phyloP scores from a whole-genome alignment of 2,113 vertebrate genomes.

The Neotragus moschatus region DNA sequence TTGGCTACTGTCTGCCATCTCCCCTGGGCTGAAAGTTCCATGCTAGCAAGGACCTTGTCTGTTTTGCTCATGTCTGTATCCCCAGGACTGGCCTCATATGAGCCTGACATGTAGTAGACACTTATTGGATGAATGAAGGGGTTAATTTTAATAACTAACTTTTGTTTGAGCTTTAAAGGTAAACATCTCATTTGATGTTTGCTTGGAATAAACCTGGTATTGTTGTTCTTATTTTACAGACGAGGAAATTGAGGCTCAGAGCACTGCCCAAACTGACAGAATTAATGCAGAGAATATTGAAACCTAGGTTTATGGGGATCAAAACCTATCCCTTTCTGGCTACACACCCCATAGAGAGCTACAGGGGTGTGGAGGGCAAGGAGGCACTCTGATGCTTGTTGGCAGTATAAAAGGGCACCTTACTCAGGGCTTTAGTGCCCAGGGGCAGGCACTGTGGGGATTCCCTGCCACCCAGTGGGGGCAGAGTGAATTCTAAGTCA shows the following conservation, averaged over 20 bases:
- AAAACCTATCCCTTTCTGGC: not conserved
- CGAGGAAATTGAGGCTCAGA: not conserved
- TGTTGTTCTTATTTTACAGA: constrained; percentile 15
- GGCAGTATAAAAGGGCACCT: not conserved
- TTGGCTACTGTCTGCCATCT: not conserved
- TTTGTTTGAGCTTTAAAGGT: not conserved
- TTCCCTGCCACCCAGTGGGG: not conserved
- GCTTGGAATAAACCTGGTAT: not conserved
- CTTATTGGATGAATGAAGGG: constrained; percentile 14
- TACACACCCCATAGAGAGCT: not conserved
- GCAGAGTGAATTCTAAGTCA: constrained; percentile 47
- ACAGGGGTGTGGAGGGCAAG: not conserved
- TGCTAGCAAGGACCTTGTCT: not conserved
- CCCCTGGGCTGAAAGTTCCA: not conserved
- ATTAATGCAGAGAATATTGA: not conserved
- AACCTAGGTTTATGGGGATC: not conserved
- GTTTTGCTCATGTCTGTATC: not conserved
- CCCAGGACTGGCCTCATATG: not conserved
- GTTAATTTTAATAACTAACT: not conserved
- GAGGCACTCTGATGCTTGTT: constrained; percentile 14
- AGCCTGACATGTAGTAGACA: not conserved
- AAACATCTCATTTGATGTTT: not conserved
- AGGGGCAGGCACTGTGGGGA: not conserved
- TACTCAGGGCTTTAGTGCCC: not conserved
- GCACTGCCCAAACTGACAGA: not conserved